phyloP scores from a whole-genome alignment of 2,113 vertebrate species.

The Pluvianellus socialis region DNA sequence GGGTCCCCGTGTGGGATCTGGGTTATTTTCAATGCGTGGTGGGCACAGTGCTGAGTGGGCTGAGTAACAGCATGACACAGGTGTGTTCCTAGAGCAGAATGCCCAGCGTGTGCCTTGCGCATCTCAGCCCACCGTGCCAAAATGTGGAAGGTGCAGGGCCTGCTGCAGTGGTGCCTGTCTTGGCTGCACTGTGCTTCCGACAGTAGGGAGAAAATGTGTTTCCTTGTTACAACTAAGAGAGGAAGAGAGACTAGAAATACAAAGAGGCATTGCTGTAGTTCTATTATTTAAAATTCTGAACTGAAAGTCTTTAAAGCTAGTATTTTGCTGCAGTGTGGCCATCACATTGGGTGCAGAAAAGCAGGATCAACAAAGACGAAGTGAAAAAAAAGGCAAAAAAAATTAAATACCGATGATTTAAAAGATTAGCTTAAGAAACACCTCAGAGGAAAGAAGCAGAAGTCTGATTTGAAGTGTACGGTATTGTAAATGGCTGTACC shows the following conservation, averaged over 20 bases:
- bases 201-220: neutral
- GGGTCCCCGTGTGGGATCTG: rapidly evolving
- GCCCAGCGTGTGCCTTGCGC: neutral
- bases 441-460: neutral
- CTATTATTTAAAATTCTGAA: neutral
- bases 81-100: neutral
- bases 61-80: neutral
- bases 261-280: neutral
- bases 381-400: neutral
- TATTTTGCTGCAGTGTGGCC: neutral
- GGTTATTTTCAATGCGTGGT: neutral
- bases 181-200: neutral
- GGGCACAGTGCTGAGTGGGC: rapidly evolving
- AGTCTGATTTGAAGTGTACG: neutral
- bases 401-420: neutral
- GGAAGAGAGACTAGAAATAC: neutral
- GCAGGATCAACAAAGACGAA: neutral
- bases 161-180: neutral
- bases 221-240: neutral
- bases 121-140: neutral
- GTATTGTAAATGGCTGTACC: neutral
- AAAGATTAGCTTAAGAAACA: neutral
- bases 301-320: neutral
- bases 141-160: neutral
- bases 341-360: neutral